phyloP scores from a whole-genome alignment of 2,888 invertebrate genomes.

The Epirrita christyi region DNA sequence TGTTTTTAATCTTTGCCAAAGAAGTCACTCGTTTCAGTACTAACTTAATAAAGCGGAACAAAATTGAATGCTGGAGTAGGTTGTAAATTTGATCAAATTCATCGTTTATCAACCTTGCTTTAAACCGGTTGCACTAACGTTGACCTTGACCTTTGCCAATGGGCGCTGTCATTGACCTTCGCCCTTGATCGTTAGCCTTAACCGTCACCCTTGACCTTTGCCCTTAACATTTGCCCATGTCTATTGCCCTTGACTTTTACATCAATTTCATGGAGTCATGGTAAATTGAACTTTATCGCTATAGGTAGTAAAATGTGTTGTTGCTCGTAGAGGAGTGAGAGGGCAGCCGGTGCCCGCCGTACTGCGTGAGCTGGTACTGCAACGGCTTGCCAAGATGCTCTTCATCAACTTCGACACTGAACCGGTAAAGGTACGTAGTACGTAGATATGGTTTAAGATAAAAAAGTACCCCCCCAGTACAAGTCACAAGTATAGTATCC shows the following conservation, averaged over 20 bases:
- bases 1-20: no score
- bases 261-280: neutral
- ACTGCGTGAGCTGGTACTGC: constrained; percentile 88
- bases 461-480: no score
- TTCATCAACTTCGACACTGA: constrained; percentile 88
- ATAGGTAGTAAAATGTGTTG: constrained; percentile 50
- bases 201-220: neutral
- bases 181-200: neutral
- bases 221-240: neutral
- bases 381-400: constrained; percentile 89
- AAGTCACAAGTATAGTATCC: no score
- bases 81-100: no score
- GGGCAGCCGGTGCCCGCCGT: constrained; percentile 91
- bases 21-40: neutral
- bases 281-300: constrained; percentile 46
- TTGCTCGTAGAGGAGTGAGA: constrained; percentile 88
- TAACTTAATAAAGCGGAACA: neutral
- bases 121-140: neutral
- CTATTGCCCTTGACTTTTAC: no score
- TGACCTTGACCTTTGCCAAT: neutral
- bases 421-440: constrained; percentile 62
- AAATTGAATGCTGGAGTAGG: neutral
- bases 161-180: neutral
- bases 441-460: neutral
- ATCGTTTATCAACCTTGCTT: no score